Percentiles rank a stretch among this genome's conserved stretches.
These are phyloP conservation scores for Aplodontia rufa DNA, from an alignment of 2,113 vertebrate species.

Conservation along the genomic window DNA sequence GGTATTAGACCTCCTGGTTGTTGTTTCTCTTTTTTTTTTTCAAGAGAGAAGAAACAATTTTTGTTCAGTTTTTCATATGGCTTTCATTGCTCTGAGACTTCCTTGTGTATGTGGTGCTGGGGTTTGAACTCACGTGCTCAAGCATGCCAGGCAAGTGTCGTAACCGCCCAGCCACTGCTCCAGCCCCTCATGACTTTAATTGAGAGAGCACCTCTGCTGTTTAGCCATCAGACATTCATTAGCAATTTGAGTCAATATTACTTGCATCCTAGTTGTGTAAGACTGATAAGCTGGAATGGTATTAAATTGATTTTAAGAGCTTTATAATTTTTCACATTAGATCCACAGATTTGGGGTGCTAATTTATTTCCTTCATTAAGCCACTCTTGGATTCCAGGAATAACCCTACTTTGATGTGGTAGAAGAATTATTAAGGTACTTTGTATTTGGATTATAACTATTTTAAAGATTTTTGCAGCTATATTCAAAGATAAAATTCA, in stretches of 20 bases:
- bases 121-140: too few relatives aligned
- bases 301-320: not conserved
- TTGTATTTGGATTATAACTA: not conserved
- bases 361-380: not conserved
- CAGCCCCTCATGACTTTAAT: too few relatives aligned
- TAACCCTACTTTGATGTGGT: not conserved
- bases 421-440: not conserved
- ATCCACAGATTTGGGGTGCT: not conserved
- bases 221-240: not conserved
- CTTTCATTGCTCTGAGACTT: too few relatives aligned
- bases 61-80: too few relatives aligned
- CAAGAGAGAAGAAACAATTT: too few relatives aligned
- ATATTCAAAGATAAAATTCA: not conserved
- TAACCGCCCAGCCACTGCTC: too few relatives aligned
- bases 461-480: not conserved
- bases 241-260: not conserved
- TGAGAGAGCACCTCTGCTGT: not conserved
- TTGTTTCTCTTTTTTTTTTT: too few relatives aligned
- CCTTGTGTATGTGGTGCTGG: too few relatives aligned
- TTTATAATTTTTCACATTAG: not conserved
- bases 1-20: not conserved
- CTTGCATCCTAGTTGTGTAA: not conserved
- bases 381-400: conserved; percentile 48
- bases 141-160: too few relatives aligned
- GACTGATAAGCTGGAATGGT: not conserved